Evolutionary conservation across 2,113 vertebrate genomes (phyloP).

Genomic region (Apodemus speciosus): DNA sequence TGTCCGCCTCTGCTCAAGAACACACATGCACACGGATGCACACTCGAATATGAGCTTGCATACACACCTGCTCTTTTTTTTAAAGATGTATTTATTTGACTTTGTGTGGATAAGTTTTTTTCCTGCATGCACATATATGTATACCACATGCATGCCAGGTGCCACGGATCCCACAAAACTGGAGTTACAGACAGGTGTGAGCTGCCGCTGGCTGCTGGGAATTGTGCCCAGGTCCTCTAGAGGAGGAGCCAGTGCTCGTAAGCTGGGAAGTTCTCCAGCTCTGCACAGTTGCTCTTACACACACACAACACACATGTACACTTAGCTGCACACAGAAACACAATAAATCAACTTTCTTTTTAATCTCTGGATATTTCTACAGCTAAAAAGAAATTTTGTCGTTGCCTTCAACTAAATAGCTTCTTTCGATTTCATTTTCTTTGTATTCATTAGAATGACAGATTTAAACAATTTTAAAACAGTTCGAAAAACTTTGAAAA

Average conservation of each 20-base stretch:
- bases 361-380: not conserved
- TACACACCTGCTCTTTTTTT: not conserved
- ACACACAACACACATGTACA: not conserved
- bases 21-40: not conserved
- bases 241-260: too few relatives aligned
- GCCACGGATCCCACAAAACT: too few relatives aligned
- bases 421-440: slow-evolving; percentile 7
- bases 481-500: not conserved
- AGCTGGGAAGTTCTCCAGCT: too few relatives aligned
- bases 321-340: not conserved
- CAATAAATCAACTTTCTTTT: not conserved
- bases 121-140: too few relatives aligned
- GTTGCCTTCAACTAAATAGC: slow-evolving; percentile 4
- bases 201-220: too few relatives aligned
- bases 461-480: slow-evolving; percentile 53
- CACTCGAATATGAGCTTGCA: not conserved
- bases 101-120: too few relatives aligned
- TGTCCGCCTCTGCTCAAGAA: too few relatives aligned
- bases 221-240: too few relatives aligned
- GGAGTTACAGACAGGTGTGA: too few relatives aligned
- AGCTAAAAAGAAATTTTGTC: not conserved
- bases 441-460: not conserved
- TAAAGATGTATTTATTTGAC: too few relatives aligned
- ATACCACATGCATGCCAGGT: too few relatives aligned
- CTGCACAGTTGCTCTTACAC: not conserved